Conservation (phyloP, 2,797 vertebrate genomes). For the Anas acuta region DNA sequence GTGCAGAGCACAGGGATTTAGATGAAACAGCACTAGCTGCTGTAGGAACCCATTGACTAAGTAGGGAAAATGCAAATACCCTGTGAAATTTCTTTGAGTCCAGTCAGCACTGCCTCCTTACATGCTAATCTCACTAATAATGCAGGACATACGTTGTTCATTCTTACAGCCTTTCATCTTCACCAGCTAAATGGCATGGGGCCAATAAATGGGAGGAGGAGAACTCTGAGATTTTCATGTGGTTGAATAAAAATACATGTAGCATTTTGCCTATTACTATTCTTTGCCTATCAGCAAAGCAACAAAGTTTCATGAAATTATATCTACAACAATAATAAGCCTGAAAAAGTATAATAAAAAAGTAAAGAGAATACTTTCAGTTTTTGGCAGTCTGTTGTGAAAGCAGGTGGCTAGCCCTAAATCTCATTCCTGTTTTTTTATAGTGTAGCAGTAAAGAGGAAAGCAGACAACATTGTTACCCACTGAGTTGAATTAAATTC, state of each 20-base stretch:
- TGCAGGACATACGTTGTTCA: accelerated
- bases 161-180: neutral
- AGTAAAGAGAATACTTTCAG: conserved; percentile 6
- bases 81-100: neutral
- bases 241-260: accelerated
- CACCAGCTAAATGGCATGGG: neutral
- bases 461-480: conserved; percentile 40
- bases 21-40: neutral
- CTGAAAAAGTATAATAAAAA: neutral
- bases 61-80: neutral
- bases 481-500: conserved; percentile 71
- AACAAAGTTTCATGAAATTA: neutral
- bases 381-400: conserved; percentile 33
- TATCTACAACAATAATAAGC: neutral
- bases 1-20: neutral
- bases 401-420: conserved; percentile 63
- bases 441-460: conserved; percentile 28
- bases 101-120: neutral
- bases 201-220: accelerated
- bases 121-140: neutral
- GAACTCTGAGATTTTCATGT: accelerated
- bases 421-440: conserved; percentile 37
- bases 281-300: neutral
- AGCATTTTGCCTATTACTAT: neutral
- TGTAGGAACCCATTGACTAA: accelerated